Conservation (phyloP, 2,113 vertebrate species). For the Heterocephalus glaber region DNA sequence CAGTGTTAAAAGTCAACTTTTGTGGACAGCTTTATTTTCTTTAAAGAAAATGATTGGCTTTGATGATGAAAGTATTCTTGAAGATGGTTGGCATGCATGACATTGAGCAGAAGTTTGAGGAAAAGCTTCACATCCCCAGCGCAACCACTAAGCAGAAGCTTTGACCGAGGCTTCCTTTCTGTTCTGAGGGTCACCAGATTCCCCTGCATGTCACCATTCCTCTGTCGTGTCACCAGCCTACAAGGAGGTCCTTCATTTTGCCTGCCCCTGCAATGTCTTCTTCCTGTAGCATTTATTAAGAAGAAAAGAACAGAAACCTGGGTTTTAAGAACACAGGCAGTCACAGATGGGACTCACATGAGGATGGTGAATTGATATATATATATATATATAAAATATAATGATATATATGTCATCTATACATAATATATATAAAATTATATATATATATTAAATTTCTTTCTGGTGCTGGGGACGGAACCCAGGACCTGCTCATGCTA, state of each 20-base stretch:
- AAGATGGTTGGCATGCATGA: not conserved
- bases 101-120: not conserved
- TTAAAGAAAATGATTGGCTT: not conserved
- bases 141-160: not conserved
- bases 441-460: no score
- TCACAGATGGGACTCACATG: not conserved
- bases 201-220: not conserved
- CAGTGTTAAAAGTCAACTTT: conserved; percentile 25
- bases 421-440: no score
- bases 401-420: no score
- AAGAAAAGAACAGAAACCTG: not conserved
- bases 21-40: not conserved
- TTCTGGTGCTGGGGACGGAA: not conserved
- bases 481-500: not conserved
- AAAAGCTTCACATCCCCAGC: not conserved
- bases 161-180: not conserved
- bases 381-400: not conserved
- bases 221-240: not conserved
- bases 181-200: rapidly evolving
- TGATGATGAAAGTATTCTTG: conserved; percentile 39
- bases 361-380: not conserved
- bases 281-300: no score
- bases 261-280: rapidly evolving
- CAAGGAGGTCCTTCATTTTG: not conserved
- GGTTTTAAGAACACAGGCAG: not conserved